phyloP scores from a whole-genome alignment of 2,888 invertebrate species.

The Cheilosia variabilis region DNA sequence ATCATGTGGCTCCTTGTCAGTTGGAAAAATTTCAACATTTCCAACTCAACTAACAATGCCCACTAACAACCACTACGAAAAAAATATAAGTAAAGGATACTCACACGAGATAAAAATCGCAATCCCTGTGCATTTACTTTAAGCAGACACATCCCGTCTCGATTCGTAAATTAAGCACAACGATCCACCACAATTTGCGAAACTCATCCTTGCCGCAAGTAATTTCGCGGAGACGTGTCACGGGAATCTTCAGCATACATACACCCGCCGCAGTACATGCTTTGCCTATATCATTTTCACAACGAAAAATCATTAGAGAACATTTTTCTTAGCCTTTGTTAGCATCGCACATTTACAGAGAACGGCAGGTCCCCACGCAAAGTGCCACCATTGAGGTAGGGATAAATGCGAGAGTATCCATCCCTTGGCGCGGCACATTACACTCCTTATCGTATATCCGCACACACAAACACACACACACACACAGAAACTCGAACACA shows the following conservation, averaged over 20 bases:
- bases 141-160: constrained; percentile 38
- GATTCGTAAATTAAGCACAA: constrained; percentile 69
- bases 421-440: constrained; percentile 11
- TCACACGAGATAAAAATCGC: constrained; percentile 32
- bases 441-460: constrained; percentile 22
- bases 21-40: no score
- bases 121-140: constrained; percentile 31
- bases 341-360: not conserved
- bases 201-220: constrained; percentile 69
- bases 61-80: not conserved
- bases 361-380: constrained; percentile 3
- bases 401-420: not conserved
- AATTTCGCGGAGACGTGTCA: constrained; percentile 65
- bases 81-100: constrained; percentile 25
- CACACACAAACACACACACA: not conserved
- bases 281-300: constrained; percentile 59
- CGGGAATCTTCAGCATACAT: constrained; percentile 16
- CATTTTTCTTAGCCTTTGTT: constrained; percentile 49
- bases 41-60: not conserved
- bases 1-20: no score
- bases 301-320: constrained; percentile 63
- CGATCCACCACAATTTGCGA: constrained; percentile 65
- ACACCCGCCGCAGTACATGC: constrained; percentile 3
- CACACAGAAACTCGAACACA: not conserved
- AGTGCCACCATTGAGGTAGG: not conserved